Evolutionary conservation across 2,113 vertebrate species (phyloP).

Genomic region (Scytalopus superciliaris): DNA sequence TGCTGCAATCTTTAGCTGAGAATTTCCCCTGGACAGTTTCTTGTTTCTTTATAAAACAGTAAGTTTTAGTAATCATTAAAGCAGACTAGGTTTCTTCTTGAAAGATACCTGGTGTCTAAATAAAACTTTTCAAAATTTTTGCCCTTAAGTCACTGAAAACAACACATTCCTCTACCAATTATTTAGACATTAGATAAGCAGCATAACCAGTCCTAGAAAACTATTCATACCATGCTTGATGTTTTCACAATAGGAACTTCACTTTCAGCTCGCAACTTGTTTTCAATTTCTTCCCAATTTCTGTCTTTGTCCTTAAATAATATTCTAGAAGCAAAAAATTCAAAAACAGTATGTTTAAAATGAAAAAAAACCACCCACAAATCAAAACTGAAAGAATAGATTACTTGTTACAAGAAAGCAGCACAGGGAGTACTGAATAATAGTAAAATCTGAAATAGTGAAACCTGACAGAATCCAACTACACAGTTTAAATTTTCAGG

Average conservation of each 20-base stretch:
- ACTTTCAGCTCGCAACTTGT: slow-evolving; percentile 88
- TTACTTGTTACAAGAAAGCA: not conserved
- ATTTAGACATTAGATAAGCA: not conserved
- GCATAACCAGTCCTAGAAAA: not conserved
- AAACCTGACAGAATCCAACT: not conserved
- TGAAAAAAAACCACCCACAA: not conserved
- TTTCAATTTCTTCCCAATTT: slow-evolving; percentile 98
- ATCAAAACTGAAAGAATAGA: not conserved
- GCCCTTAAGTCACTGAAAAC: not conserved
- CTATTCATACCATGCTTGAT: slow-evolving; percentile 89
- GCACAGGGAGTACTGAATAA: not conserved
- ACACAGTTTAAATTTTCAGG: not conserved
- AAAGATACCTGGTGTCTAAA: not conserved
- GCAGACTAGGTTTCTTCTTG: not conserved
- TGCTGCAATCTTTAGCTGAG: not conserved
- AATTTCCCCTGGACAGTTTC: not conserved
- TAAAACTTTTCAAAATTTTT: not conserved
- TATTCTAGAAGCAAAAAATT: slow-evolving; percentile 80
- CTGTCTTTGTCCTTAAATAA: slow-evolving; percentile 97
- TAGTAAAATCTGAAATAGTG: not conserved
- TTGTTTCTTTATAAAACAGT: not conserved
- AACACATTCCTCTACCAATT: not conserved
- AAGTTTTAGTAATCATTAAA: not conserved
- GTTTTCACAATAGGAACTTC: slow-evolving; percentile 95
- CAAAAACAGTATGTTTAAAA: slow-evolving; percentile 9